Conservation (phyloP, 2,797 vertebrate genomes). For the Merluccius polli region DNA sequence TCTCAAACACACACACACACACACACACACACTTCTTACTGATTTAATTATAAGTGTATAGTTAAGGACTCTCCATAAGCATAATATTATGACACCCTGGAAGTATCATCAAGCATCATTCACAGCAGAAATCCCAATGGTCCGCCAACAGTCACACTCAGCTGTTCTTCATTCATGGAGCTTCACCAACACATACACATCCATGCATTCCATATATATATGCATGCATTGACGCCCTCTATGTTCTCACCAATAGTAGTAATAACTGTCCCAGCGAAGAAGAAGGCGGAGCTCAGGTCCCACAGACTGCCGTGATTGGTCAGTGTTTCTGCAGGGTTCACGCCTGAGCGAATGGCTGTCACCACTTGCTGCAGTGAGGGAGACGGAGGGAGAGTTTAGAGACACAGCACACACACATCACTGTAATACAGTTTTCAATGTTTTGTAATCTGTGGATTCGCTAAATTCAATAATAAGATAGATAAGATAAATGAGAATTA, state of each 20-base stretch:
- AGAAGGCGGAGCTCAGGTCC: constrained; percentile 97
- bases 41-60: not conserved
- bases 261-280: constrained; percentile 97
- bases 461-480: too few relatives aligned
- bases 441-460: too few relatives aligned
- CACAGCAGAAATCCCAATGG: not conserved
- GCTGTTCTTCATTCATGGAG: too few relatives aligned
- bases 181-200: not conserved
- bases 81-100: not conserved
- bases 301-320: constrained; percentile 93
- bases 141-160: not conserved
- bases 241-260: constrained; percentile 90
- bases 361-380: constrained; percentile 82
- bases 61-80: not conserved
- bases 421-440: not conserved
- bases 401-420: not conserved
- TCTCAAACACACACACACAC: not conserved
- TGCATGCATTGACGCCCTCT: not conserved
- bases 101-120: not conserved
- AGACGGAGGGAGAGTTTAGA: constrained; percentile 3
- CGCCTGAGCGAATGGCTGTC: constrained; percentile 91
- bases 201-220: too few relatives aligned
- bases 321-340: constrained; percentile 86
- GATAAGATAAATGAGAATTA: too few relatives aligned
- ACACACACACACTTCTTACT: not conserved